Conservation (phyloP, 2,113 vertebrate genomes). For the Perognathus longimembris region DNA sequence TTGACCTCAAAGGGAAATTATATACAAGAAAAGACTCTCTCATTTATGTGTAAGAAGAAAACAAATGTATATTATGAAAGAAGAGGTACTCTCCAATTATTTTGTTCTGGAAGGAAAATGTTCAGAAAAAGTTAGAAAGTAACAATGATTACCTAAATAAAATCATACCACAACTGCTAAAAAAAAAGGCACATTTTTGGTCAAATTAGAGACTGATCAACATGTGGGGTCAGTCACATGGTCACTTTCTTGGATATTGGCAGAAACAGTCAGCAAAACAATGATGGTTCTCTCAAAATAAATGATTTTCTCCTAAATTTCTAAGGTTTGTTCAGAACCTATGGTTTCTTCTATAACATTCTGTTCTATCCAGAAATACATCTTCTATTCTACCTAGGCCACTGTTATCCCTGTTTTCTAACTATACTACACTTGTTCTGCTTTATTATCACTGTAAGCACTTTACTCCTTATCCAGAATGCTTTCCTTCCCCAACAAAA, state of each 20-base stretch:
- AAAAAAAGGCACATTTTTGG: slow-evolving; percentile 36
- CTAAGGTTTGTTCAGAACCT: slow-evolving; percentile 2
- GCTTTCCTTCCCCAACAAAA: background rate
- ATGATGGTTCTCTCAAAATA: background rate
- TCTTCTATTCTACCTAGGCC: background rate
- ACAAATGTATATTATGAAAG: slow-evolving; percentile 60
- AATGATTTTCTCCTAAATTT: background rate
- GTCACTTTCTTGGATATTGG: slow-evolving; percentile 5
- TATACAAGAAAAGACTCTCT: background rate
- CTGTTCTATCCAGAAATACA: background rate
- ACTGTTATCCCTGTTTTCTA: background rate
- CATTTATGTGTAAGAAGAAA: slow-evolving; percentile 61
- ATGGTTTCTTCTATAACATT: background rate
- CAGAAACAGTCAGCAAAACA: slow-evolving; percentile 8
- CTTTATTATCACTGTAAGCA: background rate
- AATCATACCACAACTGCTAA: background rate
- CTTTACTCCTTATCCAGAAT: background rate
- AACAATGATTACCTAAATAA: slow-evolving; percentile 52
- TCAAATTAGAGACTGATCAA: slow-evolving; percentile 28
- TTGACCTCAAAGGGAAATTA: slow-evolving; percentile 51
- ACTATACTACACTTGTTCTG: background rate
- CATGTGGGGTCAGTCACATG: background rate
- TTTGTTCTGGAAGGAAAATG: slow-evolving; percentile 51
- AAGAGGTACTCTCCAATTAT: slow-evolving; percentile 35
- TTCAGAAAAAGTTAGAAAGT: slow-evolving; percentile 49